phyloP scores from a whole-genome alignment of 2,113 vertebrate species.

The Seriola rivoliana region DNA sequence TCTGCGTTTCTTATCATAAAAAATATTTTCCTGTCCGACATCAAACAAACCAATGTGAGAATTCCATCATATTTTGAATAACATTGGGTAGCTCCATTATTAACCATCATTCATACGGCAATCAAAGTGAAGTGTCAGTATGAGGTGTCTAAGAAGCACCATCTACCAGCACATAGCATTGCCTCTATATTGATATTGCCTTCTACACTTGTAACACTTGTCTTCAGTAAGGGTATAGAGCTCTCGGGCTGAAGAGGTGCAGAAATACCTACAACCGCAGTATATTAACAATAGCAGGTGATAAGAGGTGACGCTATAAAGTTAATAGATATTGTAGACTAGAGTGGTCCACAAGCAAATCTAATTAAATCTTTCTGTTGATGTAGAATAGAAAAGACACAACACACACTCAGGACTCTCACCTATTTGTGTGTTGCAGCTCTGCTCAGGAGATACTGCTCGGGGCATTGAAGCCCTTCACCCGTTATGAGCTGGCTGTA shows the following conservation, averaged over 20 bases:
- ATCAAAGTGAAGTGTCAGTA: neutral
- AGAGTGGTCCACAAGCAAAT: neutral
- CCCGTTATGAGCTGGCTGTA: slow-evolving; percentile 94
- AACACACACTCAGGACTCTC: slow-evolving; percentile 4
- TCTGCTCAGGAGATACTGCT: slow-evolving; percentile 93
- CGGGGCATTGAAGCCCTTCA: slow-evolving; percentile 93
- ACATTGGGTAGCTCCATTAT: neutral
- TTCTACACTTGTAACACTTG: no score
- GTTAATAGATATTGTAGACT: neutral
- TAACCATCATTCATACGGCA: neutral
- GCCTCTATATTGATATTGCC: no score
- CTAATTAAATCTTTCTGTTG: neutral
- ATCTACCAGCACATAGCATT: neutral
- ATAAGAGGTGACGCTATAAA: neutral
- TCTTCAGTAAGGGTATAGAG: neutral
- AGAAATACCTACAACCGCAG: neutral
- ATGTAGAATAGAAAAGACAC: neutral
- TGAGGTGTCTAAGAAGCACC: neutral
- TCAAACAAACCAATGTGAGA: neutral
- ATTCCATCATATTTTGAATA: neutral
- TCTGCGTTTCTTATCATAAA: neutral
- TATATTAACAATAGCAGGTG: neutral
- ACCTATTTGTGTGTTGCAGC: slow-evolving; percentile 78
- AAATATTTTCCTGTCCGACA: neutral
- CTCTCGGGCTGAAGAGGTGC: neutral